Base-by-base conservation (phyloP, 2,888 invertebrate genomes). In the Noctua comes region DNA sequence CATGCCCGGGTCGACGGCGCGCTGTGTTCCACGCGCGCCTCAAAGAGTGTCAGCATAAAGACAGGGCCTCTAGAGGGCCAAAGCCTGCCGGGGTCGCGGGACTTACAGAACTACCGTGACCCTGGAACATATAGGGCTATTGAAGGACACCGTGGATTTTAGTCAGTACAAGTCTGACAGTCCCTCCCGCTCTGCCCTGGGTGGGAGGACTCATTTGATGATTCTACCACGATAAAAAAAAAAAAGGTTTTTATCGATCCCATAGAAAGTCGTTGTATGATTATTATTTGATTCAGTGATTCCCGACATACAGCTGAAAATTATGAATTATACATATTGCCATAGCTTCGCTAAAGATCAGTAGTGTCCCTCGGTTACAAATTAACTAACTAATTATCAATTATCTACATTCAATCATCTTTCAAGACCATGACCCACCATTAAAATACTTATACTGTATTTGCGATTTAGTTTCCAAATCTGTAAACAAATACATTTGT, bases 191-290 rank as follows among this genome's bases (percentile, higher is more conserved):
- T n/a, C n/a, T n/a, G n/a, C n/a, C n/a, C n/a, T n/a, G n/a, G n/a
- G n/a, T n/a, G n/a, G n/a, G n/a, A n/a, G n/a, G n/a, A n/a, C n/a
- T n/a, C n/a, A n/a, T n/a, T n/a, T n/a, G n/a, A n/a, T n/a, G n/a
- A n/a, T n/a, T n/a, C n/a, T n/a, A n/a, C n/a, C n/a, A n/a, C n/a
- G n/a, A n/a, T n/a, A n/a, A n/a, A n/a, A n/a, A n/a, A n/a, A n/a
- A n/a, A n/a, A 13, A 57, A n/a, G n/a, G 57, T n/a, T 2, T 5
- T 6, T 57, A 13, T 27, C n/a, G 2, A 57, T 57, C 13, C n/a
- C 13, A 27, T n/a, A 5, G 1, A 13, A n/a, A 27, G 1, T 54
- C 1, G 2, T 24, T 27, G 13, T n/a, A n/a, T 27, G 0, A 27
- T 59, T 59, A 27, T 16, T 59, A 13, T 6, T 59, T 59, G 13